Evolutionary conservation across 2,797 vertebrate genomes (phyloP), one percentile per base, ranked within the genome.

Genomic region (Champsocephalus esox): DNA sequence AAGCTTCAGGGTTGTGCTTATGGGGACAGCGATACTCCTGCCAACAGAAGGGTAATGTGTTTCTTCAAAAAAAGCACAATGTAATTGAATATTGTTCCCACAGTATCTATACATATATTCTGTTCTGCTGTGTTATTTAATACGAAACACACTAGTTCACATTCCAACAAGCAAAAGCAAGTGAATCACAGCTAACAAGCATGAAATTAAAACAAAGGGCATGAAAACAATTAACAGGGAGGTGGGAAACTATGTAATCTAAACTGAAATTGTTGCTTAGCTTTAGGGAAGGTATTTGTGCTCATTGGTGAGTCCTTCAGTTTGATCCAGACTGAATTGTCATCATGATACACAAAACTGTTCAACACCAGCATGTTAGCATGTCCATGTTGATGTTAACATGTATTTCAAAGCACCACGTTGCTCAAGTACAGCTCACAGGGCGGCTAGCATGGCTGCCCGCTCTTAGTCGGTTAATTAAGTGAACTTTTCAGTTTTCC

Each of bases 1-100:
- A 50, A 19, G 55, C 45, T 79, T 75, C 32, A 48, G 75, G 10
- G 32, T 57, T 56, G 81, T 77, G 77, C 54, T 69, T 51, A 67
- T 70, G 17, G 49, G 28, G 67, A 84, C 77, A 67, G 72, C 54
- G 64, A 24, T 28, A 61, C 10, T 66, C 55, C 51, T 13, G 21
- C 58, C 65, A 70, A 56, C 70, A 71, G 70, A 64, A 61, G 52
- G 34, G 55, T 16, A 58, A 28, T 2, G 1, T 43, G 55, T 59
- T 70, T 55, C 50, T 55, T 17, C 3, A 9, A 9, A 12, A 55
- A 56, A 70, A n/a, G 13, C 28, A 12, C 49, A 28, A 17, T 19
- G 52, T 43, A 50, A 52, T 68, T 24, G 58, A 74, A 57, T 32
- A 70, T 58, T 19, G 73, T 62, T 83, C 45, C 32, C 12, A n/a